These are phyloP conservation scores for Thera britannica DNA, from an alignment of 2,888 invertebrate genomes.

Conservation along the genomic window DNA sequence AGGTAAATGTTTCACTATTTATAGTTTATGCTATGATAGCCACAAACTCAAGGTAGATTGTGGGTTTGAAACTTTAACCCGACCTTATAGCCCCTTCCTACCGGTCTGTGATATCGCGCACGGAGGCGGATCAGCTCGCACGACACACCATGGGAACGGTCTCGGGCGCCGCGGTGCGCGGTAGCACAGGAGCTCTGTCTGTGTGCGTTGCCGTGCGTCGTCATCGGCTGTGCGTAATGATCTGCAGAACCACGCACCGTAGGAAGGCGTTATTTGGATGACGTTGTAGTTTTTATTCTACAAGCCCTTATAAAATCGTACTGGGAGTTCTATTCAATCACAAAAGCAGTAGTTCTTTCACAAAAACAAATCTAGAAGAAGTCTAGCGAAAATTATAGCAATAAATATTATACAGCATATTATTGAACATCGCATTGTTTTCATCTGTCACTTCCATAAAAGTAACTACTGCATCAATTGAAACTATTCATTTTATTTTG, in stretches of 20 bases:
- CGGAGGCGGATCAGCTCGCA: too few species aligned
- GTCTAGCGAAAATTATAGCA: background rate
- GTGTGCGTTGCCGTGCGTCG: too few species aligned
- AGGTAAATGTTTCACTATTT: slow-evolving; percentile 1
- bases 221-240: too few species aligned
- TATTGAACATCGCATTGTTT: background rate
- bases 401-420: background rate
- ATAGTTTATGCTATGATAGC: too few species aligned
- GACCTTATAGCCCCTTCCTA: too few species aligned
- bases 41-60: too few species aligned
- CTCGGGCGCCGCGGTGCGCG: too few species aligned
- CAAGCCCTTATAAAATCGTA: background rate
- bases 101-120: too few species aligned
- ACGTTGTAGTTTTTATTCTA: background rate
- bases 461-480: background rate
- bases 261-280: background rate
- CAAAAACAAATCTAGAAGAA: background rate
- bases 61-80: too few species aligned
- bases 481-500: slow-evolving; percentile 6
- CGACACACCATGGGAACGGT: too few species aligned
- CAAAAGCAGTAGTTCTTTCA: background rate
- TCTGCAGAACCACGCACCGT: too few species aligned
- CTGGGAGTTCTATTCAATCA: background rate
- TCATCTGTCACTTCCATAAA: background rate
- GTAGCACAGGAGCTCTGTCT: too few species aligned